Evolutionary conservation across 2,797 vertebrate genomes (phyloP), one percentile per base, ranked within the genome.

Genomic region (Microctenopoma stevenorrisi): DNA sequence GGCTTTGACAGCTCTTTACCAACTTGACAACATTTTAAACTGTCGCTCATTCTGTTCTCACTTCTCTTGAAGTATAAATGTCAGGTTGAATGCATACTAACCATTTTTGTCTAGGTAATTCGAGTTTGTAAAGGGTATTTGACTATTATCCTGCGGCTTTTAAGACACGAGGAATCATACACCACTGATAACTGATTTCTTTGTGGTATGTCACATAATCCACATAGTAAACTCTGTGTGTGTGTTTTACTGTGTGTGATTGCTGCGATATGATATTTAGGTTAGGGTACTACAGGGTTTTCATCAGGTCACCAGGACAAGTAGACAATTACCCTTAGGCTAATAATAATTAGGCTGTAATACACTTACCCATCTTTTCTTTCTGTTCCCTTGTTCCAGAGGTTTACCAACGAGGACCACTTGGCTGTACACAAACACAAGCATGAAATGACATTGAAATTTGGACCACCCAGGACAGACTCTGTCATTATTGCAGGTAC

Each of bases 341-440:
- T 51, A 26, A 76, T 81, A 22, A 22, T 22, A 22, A 22, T 22
- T 22, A 22, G 22, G 22, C 85, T 47, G n/a, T 59, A 53, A 68
- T 73, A 51, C 76, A 7, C 59, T 67, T 50, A 52, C 63, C 15
- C 53, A 54, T 49, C 30, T 52, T 69, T 33, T 60, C 2, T 64
- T 66, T 8, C 79, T 35, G 12, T 71, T 74, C 77, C 72, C 0
- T 87, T 90, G 68, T 86, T 90, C 22, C 88, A 98, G 97, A 95
- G 97, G 91, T 98, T 99, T 89, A 99, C 97, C 71, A 99, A 99
- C 64, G 97, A 98, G 94, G 97, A 99, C 93, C 98, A 99, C 93
- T 95, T 99, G 94, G 96, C 98, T 22, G 98, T 99, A 74, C 98
- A 99, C 91, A 98, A 96, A 93, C 98, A 98, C 94, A 99, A 99